These are phyloP conservation scores for Seriola rivoliana DNA, from an alignment of 2,113 vertebrate species.

Conservation along the genomic window DNA sequence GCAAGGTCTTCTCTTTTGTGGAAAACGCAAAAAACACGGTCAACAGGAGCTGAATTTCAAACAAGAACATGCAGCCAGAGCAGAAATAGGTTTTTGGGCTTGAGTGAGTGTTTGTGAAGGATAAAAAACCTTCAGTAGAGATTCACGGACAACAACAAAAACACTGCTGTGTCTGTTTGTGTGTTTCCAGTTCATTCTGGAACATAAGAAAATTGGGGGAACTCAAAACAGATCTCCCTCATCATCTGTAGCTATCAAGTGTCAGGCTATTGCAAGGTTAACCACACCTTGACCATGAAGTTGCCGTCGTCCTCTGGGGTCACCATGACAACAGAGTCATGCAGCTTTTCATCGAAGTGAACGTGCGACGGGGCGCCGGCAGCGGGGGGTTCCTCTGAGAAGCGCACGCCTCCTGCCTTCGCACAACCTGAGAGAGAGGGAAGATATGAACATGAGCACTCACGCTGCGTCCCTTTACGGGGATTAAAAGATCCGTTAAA, in stretches of 20 bases:
- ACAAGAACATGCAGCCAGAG: not conserved
- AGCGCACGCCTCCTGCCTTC: conserved; percentile 82
- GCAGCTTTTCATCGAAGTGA: conserved; percentile 87
- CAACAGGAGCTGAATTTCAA: not conserved
- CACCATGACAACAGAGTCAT: conserved; percentile 87
- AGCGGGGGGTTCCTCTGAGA: conserved; percentile 74
- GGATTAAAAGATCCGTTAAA: not conserved
- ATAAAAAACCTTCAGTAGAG: not conserved
- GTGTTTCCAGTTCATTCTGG: no score
- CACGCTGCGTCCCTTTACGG: not conserved
- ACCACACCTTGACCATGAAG: conserved; percentile 86
- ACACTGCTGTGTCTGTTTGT: no score
- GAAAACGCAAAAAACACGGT: not conserved
- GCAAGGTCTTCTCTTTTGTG: not conserved
- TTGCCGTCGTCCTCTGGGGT: conserved; percentile 81
- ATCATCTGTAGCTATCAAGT: not conserved
- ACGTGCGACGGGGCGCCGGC: conserved; percentile 79
- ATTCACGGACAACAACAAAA: not conserved
- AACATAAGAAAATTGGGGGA: not conserved
- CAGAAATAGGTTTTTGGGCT: not conserved
- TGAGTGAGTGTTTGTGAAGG: not conserved
- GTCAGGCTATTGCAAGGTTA: not conserved
- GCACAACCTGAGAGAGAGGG: conserved; percentile 70
- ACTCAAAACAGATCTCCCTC: not conserved
- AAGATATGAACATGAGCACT: not conserved